Evolutionary conservation across 2,888 invertebrate genomes (phyloP).

Genomic region (Synergus laeviventris): DNA sequence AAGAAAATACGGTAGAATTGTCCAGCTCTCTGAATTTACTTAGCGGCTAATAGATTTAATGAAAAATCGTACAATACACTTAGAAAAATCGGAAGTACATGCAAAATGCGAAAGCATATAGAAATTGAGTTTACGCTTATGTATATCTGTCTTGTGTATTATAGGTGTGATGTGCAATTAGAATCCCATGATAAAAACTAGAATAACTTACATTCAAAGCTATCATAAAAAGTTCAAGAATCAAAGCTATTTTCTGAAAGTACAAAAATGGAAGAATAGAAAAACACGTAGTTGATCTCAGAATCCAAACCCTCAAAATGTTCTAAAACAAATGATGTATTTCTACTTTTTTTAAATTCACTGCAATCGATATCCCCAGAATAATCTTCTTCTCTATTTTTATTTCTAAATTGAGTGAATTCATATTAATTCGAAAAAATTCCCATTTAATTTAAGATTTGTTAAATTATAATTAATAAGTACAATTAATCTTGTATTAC

Average conservation of each 20-base stretch:
- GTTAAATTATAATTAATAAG: background rate
- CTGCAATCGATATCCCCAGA: background rate
- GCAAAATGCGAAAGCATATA: slow-evolving; percentile 57
- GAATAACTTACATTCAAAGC: background rate
- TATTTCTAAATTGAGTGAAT: background rate
- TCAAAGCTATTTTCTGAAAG: slow-evolving; percentile 47
- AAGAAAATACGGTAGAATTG: background rate
- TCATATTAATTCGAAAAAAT: background rate
- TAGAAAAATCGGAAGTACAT: slow-evolving; percentile 58
- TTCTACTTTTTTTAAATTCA: background rate
- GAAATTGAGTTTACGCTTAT: slow-evolving; percentile 43
- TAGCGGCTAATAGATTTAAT: slow-evolving; percentile 56
- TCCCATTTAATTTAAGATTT: background rate
- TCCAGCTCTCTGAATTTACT: slow-evolving; percentile 39
- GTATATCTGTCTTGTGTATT: slow-evolving; percentile 34
- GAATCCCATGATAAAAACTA: background rate
- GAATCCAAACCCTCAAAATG: background rate
- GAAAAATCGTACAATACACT: slow-evolving; percentile 57
- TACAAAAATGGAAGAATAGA: slow-evolving; percentile 64
- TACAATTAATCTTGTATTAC: background rate
- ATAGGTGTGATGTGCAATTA: background rate
- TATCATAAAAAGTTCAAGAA: background rate
- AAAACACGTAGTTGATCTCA: slow-evolving; percentile 46
- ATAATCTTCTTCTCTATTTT: background rate
- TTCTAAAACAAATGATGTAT: background rate